These are phyloP conservation scores for Timandra comae DNA, from an alignment of 2,888 invertebrate genomes.

Conservation along the genomic window DNA sequence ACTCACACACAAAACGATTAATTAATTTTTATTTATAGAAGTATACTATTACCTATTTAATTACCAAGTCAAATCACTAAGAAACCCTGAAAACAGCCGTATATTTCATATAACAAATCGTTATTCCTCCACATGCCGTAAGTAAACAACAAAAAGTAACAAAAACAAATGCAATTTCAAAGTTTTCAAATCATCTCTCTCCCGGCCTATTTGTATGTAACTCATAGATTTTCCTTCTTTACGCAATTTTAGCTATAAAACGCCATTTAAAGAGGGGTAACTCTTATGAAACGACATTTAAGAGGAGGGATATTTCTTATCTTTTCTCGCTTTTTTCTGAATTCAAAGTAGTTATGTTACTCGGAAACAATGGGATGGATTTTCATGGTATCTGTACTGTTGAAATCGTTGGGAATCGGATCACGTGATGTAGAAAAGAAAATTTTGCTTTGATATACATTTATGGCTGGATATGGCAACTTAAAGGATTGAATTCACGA, in stretches of 20 bases:
- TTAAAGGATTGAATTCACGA: no score
- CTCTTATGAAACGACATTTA: constrained; percentile 8
- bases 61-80: no score
- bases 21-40: no score
- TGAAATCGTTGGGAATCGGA: background rate
- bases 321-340: constrained; percentile 18
- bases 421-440: background rate
- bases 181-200: constrained; percentile 1
- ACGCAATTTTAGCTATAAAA: constrained; percentile 19
- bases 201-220: constrained; percentile 16
- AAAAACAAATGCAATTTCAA: background rate
- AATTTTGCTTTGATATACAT: no score
- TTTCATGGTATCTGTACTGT: background rate
- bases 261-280: constrained; percentile 19
- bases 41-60: no score
- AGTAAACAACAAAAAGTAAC: background rate
- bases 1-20: no score
- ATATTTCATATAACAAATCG: no score
- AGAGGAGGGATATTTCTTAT: background rate
- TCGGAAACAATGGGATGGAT: constrained; percentile 10
- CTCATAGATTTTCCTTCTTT: constrained; percentile 16
- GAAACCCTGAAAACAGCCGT: no score
- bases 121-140: no score
- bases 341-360: constrained; percentile 20
- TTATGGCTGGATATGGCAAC: no score